Evolutionary conservation across 1,140 invertebrate genomes (phyloP).

Genomic region (Bactericera cockerelli): DNA sequence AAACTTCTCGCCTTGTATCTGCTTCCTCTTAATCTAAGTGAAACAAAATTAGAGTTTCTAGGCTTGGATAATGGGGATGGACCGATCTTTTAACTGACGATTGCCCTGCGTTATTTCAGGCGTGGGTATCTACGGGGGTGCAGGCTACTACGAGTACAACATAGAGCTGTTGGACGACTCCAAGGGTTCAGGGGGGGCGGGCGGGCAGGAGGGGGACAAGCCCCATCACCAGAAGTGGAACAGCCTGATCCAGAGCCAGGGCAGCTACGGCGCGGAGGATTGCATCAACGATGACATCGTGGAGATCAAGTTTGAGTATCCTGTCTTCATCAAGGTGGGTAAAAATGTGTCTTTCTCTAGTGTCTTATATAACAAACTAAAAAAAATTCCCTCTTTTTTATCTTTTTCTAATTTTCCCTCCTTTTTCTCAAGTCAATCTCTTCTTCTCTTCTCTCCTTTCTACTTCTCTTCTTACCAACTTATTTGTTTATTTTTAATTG

Average conservation of each 20-base stretch:
- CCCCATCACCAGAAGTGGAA: conserved; percentile 48
- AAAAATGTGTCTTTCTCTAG: background rate
- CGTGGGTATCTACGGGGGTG: conserved; percentile 74
- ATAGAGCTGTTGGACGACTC: conserved; percentile 77
- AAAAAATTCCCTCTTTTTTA: too few species aligned
- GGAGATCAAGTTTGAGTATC: conserved; percentile 80
- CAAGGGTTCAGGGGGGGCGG: background rate
- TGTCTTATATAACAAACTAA: background rate
- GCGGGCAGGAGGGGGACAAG: background rate
- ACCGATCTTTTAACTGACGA: too few species aligned
- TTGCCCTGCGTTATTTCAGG: too few species aligned
- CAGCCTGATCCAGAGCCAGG: conserved; percentile 51
- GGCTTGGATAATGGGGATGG: too few species aligned
- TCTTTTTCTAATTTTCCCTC: too few species aligned
- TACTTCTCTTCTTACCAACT: too few species aligned
- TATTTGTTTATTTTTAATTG: too few species aligned
- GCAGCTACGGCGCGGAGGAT: conserved; percentile 59
- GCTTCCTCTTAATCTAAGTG: too few species aligned
- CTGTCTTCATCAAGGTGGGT: conserved; percentile 64
- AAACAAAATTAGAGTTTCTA: too few species aligned
- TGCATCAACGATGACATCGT: conserved; percentile 61
- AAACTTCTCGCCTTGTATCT: too few species aligned
- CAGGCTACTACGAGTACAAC: conserved; percentile 76
- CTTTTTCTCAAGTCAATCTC: too few species aligned
- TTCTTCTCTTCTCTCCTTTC: too few species aligned